phyloP scores from a whole-genome alignment of 2,888 invertebrate genomes.

The Xestoiulus laeticollis region DNA sequence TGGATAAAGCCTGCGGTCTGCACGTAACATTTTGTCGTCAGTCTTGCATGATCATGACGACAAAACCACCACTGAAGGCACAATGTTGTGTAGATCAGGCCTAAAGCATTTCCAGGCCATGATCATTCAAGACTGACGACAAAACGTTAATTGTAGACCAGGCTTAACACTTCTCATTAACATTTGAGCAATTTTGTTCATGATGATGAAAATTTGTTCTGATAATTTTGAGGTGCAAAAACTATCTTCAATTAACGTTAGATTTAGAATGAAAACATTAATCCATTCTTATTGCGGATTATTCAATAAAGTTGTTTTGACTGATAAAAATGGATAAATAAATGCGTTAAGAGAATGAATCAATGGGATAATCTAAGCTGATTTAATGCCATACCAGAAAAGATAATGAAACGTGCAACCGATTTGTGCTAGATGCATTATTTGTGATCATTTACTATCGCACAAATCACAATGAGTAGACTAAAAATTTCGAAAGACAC shows the following conservation, averaged over 20 bases:
- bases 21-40: no score
- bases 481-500: background rate
- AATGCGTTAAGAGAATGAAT: background rate
- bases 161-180: background rate
- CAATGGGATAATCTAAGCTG: background rate
- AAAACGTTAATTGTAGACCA: no score
- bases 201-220: background rate
- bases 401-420: background rate
- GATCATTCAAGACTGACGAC: no score
- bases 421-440: background rate
- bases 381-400: background rate
- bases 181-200: background rate
- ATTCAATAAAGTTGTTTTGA: no score
- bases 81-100: no score
- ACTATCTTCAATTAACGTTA: background rate
- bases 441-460: background rate
- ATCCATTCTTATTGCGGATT: background rate
- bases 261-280: background rate
- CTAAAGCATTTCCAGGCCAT: no score
- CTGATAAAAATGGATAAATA: background rate
- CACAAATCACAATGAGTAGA: constrained; percentile 5
- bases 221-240: background rate
- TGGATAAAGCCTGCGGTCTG: no score
- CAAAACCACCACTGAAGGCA: no score
- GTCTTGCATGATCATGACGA: no score